These are phyloP conservation scores for Bombus pyrosoma DNA, from an alignment of 1,140 invertebrate genomes.

Conservation along the genomic window DNA sequence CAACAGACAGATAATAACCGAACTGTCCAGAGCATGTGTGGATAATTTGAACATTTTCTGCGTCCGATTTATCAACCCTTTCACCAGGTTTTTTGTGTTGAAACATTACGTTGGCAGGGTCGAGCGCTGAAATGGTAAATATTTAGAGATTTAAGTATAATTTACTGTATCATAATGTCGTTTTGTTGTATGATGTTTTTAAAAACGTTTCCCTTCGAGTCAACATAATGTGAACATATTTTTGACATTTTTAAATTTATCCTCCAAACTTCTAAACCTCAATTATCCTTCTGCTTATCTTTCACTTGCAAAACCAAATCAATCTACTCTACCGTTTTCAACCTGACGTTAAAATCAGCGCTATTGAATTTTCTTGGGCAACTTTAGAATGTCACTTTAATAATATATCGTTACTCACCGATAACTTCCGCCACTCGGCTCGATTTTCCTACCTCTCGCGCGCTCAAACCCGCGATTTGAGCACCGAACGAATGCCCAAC, in stretches of 20 bases:
- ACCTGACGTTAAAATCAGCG: background rate
- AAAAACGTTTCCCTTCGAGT: background rate
- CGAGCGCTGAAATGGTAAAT: conserved; percentile 77
- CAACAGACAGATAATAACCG: conserved; percentile 75
- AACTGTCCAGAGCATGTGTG: conserved; percentile 83
- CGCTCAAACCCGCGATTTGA: conserved; percentile 86
- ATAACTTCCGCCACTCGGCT: conserved; percentile 24
- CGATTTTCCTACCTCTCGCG: conserved; percentile 62
- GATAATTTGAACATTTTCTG: conserved; percentile 84
- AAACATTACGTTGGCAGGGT: conserved; percentile 84
- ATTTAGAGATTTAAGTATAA: no score
- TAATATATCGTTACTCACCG: conserved; percentile 35
- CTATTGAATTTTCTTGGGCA: background rate
- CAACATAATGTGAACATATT: background rate
- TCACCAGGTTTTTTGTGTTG: conserved; percentile 73
- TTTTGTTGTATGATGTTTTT: no score
- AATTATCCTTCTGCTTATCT: background rate
- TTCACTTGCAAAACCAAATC: background rate
- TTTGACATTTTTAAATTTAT: background rate
- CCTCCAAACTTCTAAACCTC: background rate
- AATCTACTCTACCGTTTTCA: background rate
- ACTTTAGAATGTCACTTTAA: background rate
- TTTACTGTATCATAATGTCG: no score
- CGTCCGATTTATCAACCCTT: conserved; percentile 81
- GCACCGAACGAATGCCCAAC: conserved; percentile 88